Conservation (phyloP, 2,113 vertebrate genomes). For the Arothron firmamentum region DNA sequence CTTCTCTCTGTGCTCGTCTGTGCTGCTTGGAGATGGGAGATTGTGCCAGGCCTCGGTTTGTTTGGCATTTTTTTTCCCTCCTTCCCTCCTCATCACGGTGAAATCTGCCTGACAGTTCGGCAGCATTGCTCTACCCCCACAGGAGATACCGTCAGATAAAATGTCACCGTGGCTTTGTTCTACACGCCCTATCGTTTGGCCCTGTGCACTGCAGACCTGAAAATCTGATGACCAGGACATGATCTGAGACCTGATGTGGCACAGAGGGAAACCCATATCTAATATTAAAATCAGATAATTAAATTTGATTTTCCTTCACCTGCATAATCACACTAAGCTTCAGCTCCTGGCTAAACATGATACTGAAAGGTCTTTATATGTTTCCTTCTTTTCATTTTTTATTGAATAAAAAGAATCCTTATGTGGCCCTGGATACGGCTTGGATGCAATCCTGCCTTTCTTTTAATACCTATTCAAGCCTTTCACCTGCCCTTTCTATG, state of each 20-base stretch:
- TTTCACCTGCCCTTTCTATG: too few relatives aligned
- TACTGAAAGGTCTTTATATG: too few relatives aligned
- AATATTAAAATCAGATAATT: too few relatives aligned
- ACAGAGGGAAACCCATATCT: neutral
- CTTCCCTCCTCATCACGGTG: constrained; percentile 54
- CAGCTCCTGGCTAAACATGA: too few relatives aligned
- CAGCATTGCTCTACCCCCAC: constrained; percentile 60
- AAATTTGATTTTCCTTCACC: too few relatives aligned
- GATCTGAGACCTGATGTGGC: constrained; percentile 6
- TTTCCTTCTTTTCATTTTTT: too few relatives aligned
- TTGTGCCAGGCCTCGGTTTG: constrained; percentile 70
- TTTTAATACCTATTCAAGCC: neutral
- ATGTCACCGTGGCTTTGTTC: constrained; percentile 74
- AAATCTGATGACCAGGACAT: constrained; percentile 35
- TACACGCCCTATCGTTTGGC: constrained; percentile 58
- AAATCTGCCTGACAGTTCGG: constrained; percentile 75
- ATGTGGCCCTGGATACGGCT: too few relatives aligned
- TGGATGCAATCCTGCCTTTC: neutral
- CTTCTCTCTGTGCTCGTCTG: constrained; percentile 48
- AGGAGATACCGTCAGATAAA: constrained; percentile 71
- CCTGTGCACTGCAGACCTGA: constrained; percentile 60
- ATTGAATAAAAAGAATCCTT: too few relatives aligned
- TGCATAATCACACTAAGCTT: too few relatives aligned
- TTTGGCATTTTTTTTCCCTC: constrained; percentile 61
- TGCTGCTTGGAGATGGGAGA: constrained; percentile 58